These are phyloP conservation scores for Myrmophylax atrothorax DNA, from an alignment of 2,113 vertebrate genomes.

Conservation along the genomic window DNA sequence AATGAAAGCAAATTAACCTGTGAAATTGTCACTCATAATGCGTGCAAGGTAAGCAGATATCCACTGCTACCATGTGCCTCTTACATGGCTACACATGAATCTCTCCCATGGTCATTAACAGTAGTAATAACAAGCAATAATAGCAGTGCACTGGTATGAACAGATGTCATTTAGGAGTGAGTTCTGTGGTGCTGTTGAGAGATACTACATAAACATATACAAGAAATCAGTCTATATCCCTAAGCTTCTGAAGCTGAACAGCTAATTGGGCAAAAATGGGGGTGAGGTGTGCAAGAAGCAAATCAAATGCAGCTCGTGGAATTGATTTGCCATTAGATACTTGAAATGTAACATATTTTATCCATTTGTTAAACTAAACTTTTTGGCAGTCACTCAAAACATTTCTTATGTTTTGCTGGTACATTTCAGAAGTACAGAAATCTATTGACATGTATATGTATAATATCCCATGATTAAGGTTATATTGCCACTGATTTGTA, in stretches of 20 bases:
- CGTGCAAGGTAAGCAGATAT: background rate
- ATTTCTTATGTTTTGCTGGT: background rate
- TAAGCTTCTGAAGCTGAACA: background rate
- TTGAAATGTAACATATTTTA: background rate
- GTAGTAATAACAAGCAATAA: background rate
- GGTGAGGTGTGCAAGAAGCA: background rate
- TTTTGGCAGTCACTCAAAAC: background rate
- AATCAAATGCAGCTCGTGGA: background rate
- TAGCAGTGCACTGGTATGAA: rapidly evolving
- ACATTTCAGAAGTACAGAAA: background rate
- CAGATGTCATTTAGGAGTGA: background rate
- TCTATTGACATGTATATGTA: background rate
- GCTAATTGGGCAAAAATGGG: background rate
- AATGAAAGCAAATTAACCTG: background rate
- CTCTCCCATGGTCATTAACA: background rate
- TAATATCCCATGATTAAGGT: background rate
- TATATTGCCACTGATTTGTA: background rate
- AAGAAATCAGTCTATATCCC: background rate
- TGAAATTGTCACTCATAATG: background rate
- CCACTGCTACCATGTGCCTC: background rate
- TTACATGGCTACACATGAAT: background rate
- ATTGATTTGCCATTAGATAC: background rate
- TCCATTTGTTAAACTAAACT: background rate
- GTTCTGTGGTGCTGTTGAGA: background rate
- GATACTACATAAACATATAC: background rate